phyloP scores from a whole-genome alignment of 2,888 invertebrate species.

The Pollenia angustigena region DNA sequence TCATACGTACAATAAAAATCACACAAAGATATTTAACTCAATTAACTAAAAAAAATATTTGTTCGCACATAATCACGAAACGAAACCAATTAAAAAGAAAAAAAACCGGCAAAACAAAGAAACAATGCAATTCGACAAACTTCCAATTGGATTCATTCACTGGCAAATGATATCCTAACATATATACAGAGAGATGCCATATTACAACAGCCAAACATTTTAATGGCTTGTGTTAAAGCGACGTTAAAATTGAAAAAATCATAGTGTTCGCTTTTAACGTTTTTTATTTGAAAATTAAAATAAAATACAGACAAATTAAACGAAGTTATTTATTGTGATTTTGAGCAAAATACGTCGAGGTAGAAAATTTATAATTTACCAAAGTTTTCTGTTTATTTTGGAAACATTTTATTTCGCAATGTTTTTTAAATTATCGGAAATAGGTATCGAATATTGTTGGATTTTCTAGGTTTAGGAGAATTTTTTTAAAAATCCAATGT shows the following conservation, averaged over 20 bases:
- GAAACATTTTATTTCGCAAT: too few relatives aligned
- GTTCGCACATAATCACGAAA: not conserved
- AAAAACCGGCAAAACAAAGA: slow-evolving; percentile 32
- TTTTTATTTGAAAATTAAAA: too few relatives aligned
- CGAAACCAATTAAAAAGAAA: not conserved
- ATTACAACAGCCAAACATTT: not conserved
- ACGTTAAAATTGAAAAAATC: slow-evolving; percentile 1
- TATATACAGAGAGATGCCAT: slow-evolving; percentile 8
- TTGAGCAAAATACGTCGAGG: too few relatives aligned
- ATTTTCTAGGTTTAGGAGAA: too few relatives aligned
- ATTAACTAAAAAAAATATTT: not conserved
- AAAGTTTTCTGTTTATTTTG: too few relatives aligned
- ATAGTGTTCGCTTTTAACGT: too few relatives aligned
- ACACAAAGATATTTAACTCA: slow-evolving; percentile 12
- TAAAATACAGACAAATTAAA: too few relatives aligned
- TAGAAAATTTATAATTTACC: too few relatives aligned
- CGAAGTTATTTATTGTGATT: too few relatives aligned
- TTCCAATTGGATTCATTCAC: slow-evolving; percentile 22
- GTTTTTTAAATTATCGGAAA: too few relatives aligned
- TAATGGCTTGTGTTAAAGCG: not conserved
- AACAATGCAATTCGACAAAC: not conserved
- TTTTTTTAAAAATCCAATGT: too few relatives aligned
- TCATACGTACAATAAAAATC: slow-evolving; percentile 19
- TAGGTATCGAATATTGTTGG: too few relatives aligned
- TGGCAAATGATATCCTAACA: slow-evolving; percentile 12